Base-by-base conservation (phyloP, 2,888 invertebrate genomes). In the Synergus umbraculus region DNA sequence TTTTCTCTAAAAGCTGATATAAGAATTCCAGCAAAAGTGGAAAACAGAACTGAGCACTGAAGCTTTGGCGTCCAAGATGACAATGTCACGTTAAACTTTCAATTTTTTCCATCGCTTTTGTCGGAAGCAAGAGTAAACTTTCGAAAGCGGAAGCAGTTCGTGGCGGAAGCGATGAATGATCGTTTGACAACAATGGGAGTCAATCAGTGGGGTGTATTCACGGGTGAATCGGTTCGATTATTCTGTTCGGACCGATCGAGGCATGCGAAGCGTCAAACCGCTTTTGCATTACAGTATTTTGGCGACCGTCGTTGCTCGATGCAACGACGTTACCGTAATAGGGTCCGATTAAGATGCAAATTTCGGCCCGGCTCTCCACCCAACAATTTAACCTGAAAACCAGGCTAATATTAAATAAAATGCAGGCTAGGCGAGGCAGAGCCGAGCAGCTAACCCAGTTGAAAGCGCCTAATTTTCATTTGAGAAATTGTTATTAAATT, bases 331-430 rank as follows among this genome's bases (percentile, higher is more conserved):
- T 89, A 89, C 87, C 85, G 88, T 90, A 90, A 90, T 89, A 88
- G 90, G 89, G 87, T 86, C 88, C 90, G 91, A 91, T 91, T 91
- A 91, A 91, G 91, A 91, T 91, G 91, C 90, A 91, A 91, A 91
- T 91, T 91, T 87, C 84, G 85, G 85, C 80, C 85, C 80, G 85
- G 79, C 83, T 83, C 86, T 82, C 85, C 87, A 83, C 85, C 86
- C 89, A 87, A 90, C 91, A 89, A 90, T 91, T 91, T 91, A 89
- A 89, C 88, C 88, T 84, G 88, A 87, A 89, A 90, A 90, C 89
- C 88, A 83, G 88, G 89, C 88, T 90, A 87, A 88, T 89, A 90
- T 91, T 90, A 89, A 90, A 91, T 90, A 89, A 90, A 91, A 90
- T 87, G 85, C 87, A 81, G 83, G 79, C 83, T 83, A 81, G 81